phyloP scores from a whole-genome alignment of 2,113 vertebrate genomes.

The Lagenorhynchus albirostris region DNA sequence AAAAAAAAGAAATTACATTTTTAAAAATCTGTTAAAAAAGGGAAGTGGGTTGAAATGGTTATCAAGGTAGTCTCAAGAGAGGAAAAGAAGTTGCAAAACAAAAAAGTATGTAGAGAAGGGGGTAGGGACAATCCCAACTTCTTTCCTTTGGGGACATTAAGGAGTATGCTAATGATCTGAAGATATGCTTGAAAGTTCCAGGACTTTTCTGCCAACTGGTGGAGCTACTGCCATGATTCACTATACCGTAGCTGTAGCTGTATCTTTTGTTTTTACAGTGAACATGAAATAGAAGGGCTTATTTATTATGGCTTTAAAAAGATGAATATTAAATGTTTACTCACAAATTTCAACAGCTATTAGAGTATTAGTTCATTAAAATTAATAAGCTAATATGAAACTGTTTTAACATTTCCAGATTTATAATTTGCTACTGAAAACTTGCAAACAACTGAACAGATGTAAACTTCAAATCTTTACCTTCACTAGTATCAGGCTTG shows the following conservation, averaged over 20 bases:
- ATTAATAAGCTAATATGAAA: background rate
- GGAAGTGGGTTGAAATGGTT: background rate
- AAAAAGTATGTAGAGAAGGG: background rate
- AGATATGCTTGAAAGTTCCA: background rate
- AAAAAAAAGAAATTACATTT: background rate
- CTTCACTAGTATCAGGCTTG: background rate
- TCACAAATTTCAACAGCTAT: background rate
- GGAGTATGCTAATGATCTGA: background rate
- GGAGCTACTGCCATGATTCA: background rate
- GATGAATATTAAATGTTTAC: background rate
- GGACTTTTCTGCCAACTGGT: background rate
- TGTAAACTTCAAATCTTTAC: background rate
- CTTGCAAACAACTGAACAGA: background rate
- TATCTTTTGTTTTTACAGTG: background rate
- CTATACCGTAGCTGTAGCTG: background rate
- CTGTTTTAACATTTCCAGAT: background rate
- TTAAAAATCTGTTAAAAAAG: background rate
- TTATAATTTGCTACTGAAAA: slow-evolving; percentile 7
- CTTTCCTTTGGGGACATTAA: background rate
- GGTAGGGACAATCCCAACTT: background rate
- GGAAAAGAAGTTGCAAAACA: background rate
- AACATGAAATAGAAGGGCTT: background rate
- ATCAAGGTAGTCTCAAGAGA: background rate
- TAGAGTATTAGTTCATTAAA: background rate
- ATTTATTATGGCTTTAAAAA: background rate